Percentiles rank a stretch among this genome's conserved stretches.
These are phyloP conservation scores for Charina bottae DNA, from an alignment of 2,113 vertebrate species.

Conservation along the genomic window DNA sequence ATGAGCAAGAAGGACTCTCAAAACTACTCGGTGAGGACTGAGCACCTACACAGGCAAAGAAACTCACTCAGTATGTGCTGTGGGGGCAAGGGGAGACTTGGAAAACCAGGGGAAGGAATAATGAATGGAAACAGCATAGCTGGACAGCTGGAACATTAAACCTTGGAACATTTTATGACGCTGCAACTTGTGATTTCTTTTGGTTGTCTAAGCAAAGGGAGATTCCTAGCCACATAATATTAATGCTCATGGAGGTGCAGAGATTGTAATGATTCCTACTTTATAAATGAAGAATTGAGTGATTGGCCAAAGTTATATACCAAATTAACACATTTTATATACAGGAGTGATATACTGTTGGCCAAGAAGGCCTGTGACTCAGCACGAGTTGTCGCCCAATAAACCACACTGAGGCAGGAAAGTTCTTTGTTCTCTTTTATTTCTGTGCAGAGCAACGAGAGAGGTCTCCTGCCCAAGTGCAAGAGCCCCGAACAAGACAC, in stretches of 20 bases:
- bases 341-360: background rate
- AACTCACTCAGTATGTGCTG: background rate
- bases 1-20: background rate
- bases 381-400: too few relatives aligned
- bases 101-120: background rate
- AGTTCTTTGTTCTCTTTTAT: too few relatives aligned
- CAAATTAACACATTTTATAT: background rate
- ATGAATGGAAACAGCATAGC: background rate
- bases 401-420: too few relatives aligned
- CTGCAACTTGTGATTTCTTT: conserved; percentile 29
- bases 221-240: conserved; percentile 39
- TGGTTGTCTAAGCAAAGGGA: conserved; percentile 40
- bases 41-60: too few relatives aligned
- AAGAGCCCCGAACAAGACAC: too few relatives aligned
- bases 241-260: conserved; percentile 42
- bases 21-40: background rate
- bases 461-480: too few relatives aligned
- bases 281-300: background rate
- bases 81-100: background rate
- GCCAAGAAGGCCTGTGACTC: too few relatives aligned
- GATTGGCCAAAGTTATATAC: background rate
- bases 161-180: background rate
- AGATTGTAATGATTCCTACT: conserved; percentile 12
- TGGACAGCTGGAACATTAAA: background rate
- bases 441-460: too few relatives aligned